These are phyloP conservation scores for Forficula auricularia DNA, from an alignment of 1,140 invertebrate species.

Conservation along the genomic window DNA sequence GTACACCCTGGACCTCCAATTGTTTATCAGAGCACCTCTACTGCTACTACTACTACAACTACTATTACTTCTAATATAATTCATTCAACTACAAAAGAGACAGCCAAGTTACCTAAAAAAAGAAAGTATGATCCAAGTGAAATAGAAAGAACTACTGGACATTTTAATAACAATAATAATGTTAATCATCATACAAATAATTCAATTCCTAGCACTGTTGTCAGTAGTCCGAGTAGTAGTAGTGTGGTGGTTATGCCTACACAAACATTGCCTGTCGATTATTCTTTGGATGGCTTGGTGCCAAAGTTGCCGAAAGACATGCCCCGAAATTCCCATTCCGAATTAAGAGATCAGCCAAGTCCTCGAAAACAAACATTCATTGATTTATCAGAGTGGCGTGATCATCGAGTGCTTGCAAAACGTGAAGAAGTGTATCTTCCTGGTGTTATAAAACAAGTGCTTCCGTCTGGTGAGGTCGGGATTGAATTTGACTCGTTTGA, in stretches of 20 bases:
- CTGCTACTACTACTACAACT: not conserved
- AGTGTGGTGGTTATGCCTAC: constrained; percentile 32
- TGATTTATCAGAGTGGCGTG: constrained; percentile 78
- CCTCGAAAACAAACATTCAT: constrained; percentile 25
- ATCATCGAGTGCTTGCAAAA: constrained; percentile 76
- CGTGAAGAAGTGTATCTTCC: constrained; percentile 64
- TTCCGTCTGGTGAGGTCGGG: constrained; percentile 39
- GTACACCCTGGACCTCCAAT: too few relatives aligned
- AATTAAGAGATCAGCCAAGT: constrained; percentile 8
- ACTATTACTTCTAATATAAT: constrained; percentile 1
- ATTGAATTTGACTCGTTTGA: constrained; percentile 54
- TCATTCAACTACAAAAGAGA: constrained; percentile 7
- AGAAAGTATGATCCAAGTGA: constrained; percentile 71
- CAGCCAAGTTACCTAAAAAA: constrained; percentile 62
- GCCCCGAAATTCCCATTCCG: constrained; percentile 6
- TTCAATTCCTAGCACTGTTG: constrained; percentile 15
- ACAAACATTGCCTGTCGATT: constrained; percentile 40
- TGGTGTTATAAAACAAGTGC: constrained; percentile 48
- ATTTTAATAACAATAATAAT: constrained; percentile 22
- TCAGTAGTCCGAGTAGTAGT: constrained; percentile 17
- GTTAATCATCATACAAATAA: constrained; percentile 19
- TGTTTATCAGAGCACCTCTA: too few relatives aligned
- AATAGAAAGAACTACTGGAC: constrained; percentile 40
- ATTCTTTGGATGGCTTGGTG: constrained; percentile 24
- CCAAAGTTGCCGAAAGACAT: constrained; percentile 5